Conservation (phyloP, 2,888 invertebrate genomes). For the Dicyrtomina minuta region DNA sequence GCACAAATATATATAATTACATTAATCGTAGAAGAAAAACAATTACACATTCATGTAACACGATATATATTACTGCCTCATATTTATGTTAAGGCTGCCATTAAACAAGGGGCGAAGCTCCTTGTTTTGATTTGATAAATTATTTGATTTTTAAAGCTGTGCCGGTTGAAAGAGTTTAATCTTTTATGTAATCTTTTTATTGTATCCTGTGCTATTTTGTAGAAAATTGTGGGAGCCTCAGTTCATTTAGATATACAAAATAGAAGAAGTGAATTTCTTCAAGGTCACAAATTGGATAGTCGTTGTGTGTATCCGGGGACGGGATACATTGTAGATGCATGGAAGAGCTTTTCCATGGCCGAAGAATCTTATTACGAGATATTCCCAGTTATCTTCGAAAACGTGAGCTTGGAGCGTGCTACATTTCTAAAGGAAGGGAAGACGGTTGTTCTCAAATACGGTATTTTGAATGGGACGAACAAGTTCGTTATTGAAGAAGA, state of each 20-base stretch:
- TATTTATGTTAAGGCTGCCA: too few species aligned
- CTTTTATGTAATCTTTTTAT: too few species aligned
- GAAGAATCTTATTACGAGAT: conserved; percentile 71
- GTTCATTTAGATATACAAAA: background rate
- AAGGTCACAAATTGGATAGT: conserved; percentile 63
- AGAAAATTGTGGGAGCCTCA: background rate
- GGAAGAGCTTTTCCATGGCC: conserved; percentile 81
- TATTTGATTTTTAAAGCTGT: too few species aligned
- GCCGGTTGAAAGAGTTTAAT: too few species aligned
- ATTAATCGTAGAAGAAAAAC: too few species aligned
- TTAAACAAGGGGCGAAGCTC: too few species aligned
- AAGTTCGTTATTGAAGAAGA: conserved; percentile 88
- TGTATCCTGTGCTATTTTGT: too few species aligned
- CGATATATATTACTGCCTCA: too few species aligned
- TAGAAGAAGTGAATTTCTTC: conserved; percentile 64
- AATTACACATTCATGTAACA: too few species aligned
- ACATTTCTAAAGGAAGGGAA: conserved; percentile 85
- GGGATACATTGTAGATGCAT: conserved; percentile 74
- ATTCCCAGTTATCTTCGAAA: conserved; percentile 80
- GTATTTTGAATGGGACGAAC: conserved; percentile 63
- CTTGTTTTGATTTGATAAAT: too few species aligned
- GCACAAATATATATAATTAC: too few species aligned
- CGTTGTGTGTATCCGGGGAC: conserved; percentile 80
- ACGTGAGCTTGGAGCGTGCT: conserved; percentile 86
- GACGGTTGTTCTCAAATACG: conserved; percentile 72